A percentile compares a stretch with the other conserved stretches of the same genome.
These are phyloP conservation scores for Acanthiza pusilla DNA, from an alignment of 2,797 vertebrate species.

Conservation along the genomic window DNA sequence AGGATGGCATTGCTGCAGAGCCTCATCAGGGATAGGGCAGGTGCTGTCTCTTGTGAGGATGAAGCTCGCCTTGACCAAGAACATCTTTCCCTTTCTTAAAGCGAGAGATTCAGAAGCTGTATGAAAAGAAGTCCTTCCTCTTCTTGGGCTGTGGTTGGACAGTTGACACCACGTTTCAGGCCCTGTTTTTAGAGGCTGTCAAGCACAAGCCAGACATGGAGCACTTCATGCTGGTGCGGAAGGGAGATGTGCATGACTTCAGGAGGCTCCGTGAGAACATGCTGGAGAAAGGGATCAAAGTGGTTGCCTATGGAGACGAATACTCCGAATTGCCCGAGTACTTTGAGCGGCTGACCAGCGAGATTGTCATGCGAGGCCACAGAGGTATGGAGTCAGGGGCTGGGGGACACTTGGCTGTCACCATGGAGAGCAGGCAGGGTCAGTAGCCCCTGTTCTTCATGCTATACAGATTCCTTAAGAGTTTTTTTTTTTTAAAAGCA, in stretches of 20 bases:
- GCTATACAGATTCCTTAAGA: fast-evolving
- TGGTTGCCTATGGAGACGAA: slow-evolving; percentile 92
- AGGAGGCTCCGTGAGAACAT: slow-evolving; percentile 96
- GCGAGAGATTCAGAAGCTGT: slow-evolving; percentile 97
- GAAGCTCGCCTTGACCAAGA: not conserved
- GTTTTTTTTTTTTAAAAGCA: not conserved
- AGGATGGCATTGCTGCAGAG: not conserved
- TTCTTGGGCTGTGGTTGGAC: slow-evolving; percentile 95
- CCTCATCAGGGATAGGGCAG: not conserved
- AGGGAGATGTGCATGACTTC: slow-evolving; percentile 92
- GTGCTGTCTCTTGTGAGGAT: not conserved
- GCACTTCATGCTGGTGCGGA: slow-evolving; percentile 95
- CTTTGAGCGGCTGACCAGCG: slow-evolving; percentile 87
- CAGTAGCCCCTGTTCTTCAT: not conserved
- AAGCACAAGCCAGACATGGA: slow-evolving; percentile 95
- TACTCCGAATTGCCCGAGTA: slow-evolving; percentile 90
- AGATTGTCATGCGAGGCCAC: slow-evolving; percentile 83
- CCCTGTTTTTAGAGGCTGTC: slow-evolving; percentile 92
- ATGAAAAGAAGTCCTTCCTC: slow-evolving; percentile 92
- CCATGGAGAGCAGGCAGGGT: fast-evolving
- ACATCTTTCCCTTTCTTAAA: slow-evolving; percentile 58
- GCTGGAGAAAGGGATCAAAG: slow-evolving; percentile 97
- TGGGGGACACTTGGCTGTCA: not conserved
- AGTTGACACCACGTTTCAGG: slow-evolving; percentile 96
- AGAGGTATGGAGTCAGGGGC: slow-evolving; percentile 45